A percentile compares a stretch with the other conserved stretches of the same genome.
These are phyloP conservation scores for Trematocara caparti DNA, from an alignment of 2,797 vertebrate genomes.

Conservation along the genomic window DNA sequence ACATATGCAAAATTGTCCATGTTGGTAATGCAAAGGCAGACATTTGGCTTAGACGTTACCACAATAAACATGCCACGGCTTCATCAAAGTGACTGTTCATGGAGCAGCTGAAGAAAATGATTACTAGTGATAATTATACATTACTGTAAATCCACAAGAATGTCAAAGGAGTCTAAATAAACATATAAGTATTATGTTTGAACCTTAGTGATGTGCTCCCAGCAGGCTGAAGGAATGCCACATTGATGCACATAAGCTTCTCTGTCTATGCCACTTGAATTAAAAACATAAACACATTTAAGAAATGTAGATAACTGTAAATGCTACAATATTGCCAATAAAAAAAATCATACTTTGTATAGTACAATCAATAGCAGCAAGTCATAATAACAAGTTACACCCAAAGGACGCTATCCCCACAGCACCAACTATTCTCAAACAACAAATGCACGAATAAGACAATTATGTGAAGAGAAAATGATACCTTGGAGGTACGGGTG, in stretches of 20 bases:
- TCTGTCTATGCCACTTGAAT: background rate
- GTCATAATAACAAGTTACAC: background rate
- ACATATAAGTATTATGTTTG: background rate
- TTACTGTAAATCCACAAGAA: background rate
- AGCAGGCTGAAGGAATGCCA: background rate
- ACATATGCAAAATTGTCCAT: background rate
- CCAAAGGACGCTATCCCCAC: background rate
- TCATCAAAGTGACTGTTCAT: background rate
- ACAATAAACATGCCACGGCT: background rate
- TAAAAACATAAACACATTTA: background rate
- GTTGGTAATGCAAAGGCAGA: background rate
- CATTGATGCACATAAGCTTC: background rate
- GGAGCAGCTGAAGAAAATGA: background rate
- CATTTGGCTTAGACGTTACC: background rate
- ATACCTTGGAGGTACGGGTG: slow-evolving; percentile 32
- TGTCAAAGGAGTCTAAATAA: background rate
- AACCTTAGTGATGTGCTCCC: background rate
- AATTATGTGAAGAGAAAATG: slow-evolving; percentile 57
- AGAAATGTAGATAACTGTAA: background rate
- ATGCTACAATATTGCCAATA: background rate
- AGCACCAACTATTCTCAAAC: slow-evolving; percentile 5
- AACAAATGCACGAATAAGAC: slow-evolving; percentile 46
- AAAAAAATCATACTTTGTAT: background rate
- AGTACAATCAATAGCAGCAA: background rate
- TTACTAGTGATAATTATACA: background rate